Evolutionary conservation across 1,140 invertebrate species (phyloP), one percentile per base, ranked within the genome.

Genomic region (Aphelenchoides avenae): DNA sequence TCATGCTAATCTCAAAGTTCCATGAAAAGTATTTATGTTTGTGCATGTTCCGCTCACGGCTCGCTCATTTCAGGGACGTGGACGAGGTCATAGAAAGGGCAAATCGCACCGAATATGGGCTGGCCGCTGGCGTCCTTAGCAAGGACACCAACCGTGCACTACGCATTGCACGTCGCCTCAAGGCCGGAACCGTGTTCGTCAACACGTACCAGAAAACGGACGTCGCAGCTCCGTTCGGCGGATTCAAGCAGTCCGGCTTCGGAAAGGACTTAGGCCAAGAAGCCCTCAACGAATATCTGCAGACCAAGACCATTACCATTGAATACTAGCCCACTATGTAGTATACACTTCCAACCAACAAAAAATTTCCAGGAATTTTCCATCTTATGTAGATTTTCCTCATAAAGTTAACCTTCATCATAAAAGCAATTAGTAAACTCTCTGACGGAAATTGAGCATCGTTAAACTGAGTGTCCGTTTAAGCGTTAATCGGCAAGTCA

Each of bases 221-320:
- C 76, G 91, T 95, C 0, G 91, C 90, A 0, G 89, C 91, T 49
- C 91, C 92, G 0, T 95, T 95, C 75, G 92, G 92, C n/a, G 92
- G 92, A 1, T 93, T 91, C 79, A 96, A 96, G 77, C 88, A 91
- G 79, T 91, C 88, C 44, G 92, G 91, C 31, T 95, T 93, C 75
- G 92, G 92, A 31, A 96, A 95, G 78, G 92, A 96, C 79, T 80
- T 96, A 11, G 91, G 88, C 47, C 84, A 89, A 80, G 91, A 94
- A 65, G 91, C 91, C 0, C 80, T 95, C 3, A 89, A 92, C 77
- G 91, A 96, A 80, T 96, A 95, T 79, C 81, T 94, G 30, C 89
- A 89, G 78, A 93, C 89, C 0, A 95, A 95, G 80, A 89, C 88
- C 56, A 84, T 96, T 5, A 95, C 91, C 13, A 83, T 94, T 51